Base-by-base conservation (phyloP, 2,888 invertebrate genomes). In the Drosophila pullipes region DNA sequence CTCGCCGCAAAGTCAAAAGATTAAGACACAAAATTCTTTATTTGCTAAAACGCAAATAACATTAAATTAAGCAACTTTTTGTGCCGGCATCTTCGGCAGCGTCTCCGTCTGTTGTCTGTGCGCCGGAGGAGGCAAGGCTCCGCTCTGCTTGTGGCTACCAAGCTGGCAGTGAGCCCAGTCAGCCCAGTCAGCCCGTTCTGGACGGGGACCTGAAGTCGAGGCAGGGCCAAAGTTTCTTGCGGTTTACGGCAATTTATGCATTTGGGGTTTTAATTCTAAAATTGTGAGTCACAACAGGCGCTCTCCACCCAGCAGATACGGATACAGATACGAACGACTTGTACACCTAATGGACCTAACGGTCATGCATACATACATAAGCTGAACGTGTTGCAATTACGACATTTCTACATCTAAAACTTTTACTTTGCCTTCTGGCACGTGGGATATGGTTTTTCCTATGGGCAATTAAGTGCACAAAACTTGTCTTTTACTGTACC, bases 11-110 rank as follows among this genome's bases (percentile, higher is more conserved):
- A 89, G 86, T 91, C 91, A 86, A 89, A 91, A 92, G 93, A 93
- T 93, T 93, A 93, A 93, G 93, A 93, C 92, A 91, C 93, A 91
- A 93, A 91, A 92, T 93, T 93, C 92, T 93, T 93, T 93, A 93
- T 93, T 92, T 92, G 92, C 92, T 92, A 89, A 92, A 92, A 92
- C 81, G 92, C 92, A 93, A 93, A 93, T 93, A 93, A 93, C 93
- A 93, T 92, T 93, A 93, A 93, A 93, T 93, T 93, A 93, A 92
- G 91, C 78, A 91, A 89, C 78, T 91, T 90, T 89, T 88, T 91
- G 81, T 87, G 86, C 80, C 77, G 59, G 65, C 69, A 57, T 68
- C 75, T 69, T 72, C 55, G 60, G 52, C 57, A 67, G 76, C 66
- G 58, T 66, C 81, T 77, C 67, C 74, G 71, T 78, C 72, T 66